Evolutionary conservation across 2,797 vertebrate species (phyloP).

Genomic region (Sus cebifrons): DNA sequence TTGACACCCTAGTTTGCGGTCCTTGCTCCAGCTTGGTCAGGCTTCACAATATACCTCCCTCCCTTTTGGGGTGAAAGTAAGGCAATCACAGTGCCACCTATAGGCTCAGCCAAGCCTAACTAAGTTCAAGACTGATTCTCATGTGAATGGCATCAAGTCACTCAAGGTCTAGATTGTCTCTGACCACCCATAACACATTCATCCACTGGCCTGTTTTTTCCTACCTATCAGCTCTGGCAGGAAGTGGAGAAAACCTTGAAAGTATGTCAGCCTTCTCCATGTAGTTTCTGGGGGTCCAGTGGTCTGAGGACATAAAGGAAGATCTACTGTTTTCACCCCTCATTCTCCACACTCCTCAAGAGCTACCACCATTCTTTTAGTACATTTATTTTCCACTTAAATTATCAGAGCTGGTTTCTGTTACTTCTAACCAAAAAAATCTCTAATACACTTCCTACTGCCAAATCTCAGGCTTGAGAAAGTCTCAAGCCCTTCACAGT

Average conservation of each 20-base stretch:
- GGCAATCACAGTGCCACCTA: not conserved
- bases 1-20: not conserved
- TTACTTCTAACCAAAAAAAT: conserved; percentile 19
- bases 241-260: not conserved
- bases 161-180: not conserved
- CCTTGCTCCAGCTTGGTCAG: not conserved
- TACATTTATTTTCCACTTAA: not conserved
- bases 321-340: not conserved
- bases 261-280: not conserved
- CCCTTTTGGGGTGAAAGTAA: not conserved
- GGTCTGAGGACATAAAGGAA: not conserved
- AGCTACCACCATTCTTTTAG: not conserved
- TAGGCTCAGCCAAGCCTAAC: not conserved
- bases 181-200: not conserved
- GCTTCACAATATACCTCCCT: not conserved
- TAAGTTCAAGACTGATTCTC: not conserved
- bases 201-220: not conserved
- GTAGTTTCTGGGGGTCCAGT: not conserved
- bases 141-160: not conserved
- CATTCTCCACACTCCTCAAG: not conserved
- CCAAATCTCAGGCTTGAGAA: not conserved
- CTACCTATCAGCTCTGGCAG: not conserved
- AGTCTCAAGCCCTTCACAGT: not conserved
- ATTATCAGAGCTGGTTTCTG: not conserved
- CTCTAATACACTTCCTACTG: not conserved